Conservation (phyloP, 2,797 vertebrate species). For the Pteropus rufus region DNA sequence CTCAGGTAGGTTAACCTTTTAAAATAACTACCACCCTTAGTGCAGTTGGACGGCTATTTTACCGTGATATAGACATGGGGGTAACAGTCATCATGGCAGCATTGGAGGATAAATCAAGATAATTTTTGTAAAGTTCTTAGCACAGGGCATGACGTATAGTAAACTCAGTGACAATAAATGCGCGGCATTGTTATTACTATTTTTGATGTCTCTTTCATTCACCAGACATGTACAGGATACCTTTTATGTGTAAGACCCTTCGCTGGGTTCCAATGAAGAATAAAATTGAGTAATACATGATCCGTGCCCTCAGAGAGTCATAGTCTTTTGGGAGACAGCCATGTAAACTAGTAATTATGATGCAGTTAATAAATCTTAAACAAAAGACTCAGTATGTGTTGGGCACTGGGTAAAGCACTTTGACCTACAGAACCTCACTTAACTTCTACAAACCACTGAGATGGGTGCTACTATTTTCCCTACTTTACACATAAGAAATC, state of each 20-base stretch:
- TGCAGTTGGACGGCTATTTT: not conserved
- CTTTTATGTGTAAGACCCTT: not conserved
- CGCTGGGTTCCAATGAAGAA: not conserved
- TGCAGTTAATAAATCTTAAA: not conserved
- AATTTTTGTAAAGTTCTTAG: not conserved
- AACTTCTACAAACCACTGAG: not conserved
- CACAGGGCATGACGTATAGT: not conserved
- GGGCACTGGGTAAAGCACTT: not conserved
- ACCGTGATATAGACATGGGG: not conserved
- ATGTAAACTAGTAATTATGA: not conserved
- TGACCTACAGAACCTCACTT: not conserved
- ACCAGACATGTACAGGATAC: no score
- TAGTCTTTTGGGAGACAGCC: not conserved
- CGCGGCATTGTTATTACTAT: not conserved
- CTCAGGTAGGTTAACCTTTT: not conserved
- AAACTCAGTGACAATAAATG: not conserved
- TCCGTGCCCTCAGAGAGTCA: not conserved
- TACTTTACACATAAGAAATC: not conserved
- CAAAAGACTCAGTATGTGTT: not conserved
- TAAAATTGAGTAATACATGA: not conserved
- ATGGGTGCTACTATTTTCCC: not conserved
- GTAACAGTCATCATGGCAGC: not conserved
- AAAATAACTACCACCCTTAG: not conserved
- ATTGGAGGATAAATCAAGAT: not conserved
- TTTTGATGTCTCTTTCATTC: not conserved